These are phyloP conservation scores for Megalops atlanticus DNA, from an alignment of 2,113 vertebrate species.

Conservation along the genomic window DNA sequence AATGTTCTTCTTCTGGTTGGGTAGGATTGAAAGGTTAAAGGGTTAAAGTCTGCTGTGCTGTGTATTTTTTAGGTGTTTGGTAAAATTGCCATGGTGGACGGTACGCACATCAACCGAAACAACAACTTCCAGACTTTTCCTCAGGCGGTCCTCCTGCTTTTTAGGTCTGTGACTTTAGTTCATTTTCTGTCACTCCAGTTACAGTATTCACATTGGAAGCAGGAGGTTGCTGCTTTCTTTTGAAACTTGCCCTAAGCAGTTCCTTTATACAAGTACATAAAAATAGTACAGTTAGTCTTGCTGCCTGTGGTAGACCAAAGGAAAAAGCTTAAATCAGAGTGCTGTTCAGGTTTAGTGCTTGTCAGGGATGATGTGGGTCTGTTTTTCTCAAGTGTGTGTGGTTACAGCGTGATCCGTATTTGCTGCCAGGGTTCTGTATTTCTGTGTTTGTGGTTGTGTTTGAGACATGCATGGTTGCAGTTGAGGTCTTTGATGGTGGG, in stretches of 20 bases:
- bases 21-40: neutral
- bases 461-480: neutral
- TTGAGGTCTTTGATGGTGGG: too few relatives aligned
- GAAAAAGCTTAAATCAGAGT: neutral
- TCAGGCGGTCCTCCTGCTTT: slow-evolving; percentile 93
- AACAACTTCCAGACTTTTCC: slow-evolving; percentile 99
- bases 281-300: neutral
- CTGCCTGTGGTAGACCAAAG: neutral
- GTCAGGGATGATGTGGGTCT: neutral
- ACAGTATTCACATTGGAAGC: neutral
- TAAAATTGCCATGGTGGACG: slow-evolving; percentile 95
- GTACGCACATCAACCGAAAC: slow-evolving; percentile 96
- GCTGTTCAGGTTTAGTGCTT: neutral
- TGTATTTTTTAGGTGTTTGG: slow-evolving; percentile 84
- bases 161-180: slow-evolving; percentile 76
- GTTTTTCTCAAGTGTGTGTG: neutral
- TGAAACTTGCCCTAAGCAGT: neutral
- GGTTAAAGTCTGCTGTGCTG: neutral
- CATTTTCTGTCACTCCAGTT: neutral
- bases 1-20: neutral
- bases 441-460: neutral
- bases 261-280: neutral
- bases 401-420: neutral
- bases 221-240: neutral
- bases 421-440: neutral